Conservation (phyloP, 2,113 vertebrate genomes). For the Calidris pugnax region DNA sequence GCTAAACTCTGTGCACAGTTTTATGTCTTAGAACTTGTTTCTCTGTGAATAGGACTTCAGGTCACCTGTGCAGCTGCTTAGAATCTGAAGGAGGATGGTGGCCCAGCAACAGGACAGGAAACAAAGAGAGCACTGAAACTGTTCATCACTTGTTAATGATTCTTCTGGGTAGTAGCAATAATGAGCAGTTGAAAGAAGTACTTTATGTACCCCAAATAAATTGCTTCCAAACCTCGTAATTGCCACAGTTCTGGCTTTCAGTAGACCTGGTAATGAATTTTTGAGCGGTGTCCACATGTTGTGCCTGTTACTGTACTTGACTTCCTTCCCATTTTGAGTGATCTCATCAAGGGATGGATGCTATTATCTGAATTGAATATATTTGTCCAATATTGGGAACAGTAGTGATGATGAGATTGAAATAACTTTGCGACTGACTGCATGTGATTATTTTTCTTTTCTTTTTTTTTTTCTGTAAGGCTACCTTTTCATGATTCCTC, state of each 20-base stretch:
- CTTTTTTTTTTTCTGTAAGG: not conserved
- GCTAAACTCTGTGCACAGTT: not conserved
- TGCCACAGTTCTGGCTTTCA: conserved; percentile 50
- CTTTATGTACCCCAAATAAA: conserved; percentile 37
- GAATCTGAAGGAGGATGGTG: not conserved
- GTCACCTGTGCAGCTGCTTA: not conserved
- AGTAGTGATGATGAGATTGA: not conserved
- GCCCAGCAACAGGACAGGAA: not conserved
- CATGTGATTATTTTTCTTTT: not conserved
- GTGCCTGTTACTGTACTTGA: conserved; percentile 10
- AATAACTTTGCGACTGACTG: not conserved
- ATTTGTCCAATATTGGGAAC: not conserved
- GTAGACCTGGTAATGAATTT: conserved; percentile 61
- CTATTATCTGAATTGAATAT: not conserved
- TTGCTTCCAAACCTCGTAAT: conserved; percentile 46
- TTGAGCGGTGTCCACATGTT: conserved; percentile 40
- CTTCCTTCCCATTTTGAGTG: not conserved
- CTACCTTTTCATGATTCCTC: not conserved
- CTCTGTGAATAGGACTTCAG: not conserved
- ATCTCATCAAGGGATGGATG: not conserved
- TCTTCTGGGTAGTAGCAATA: conserved; percentile 32
- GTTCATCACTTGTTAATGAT: conserved; percentile 34
- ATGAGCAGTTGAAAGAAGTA: conserved; percentile 53
- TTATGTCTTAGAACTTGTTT: not conserved
- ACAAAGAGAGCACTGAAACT: conserved; percentile 31